phyloP scores from a whole-genome alignment of 2,113 vertebrate species.

The Tragelaphus imberbis region DNA sequence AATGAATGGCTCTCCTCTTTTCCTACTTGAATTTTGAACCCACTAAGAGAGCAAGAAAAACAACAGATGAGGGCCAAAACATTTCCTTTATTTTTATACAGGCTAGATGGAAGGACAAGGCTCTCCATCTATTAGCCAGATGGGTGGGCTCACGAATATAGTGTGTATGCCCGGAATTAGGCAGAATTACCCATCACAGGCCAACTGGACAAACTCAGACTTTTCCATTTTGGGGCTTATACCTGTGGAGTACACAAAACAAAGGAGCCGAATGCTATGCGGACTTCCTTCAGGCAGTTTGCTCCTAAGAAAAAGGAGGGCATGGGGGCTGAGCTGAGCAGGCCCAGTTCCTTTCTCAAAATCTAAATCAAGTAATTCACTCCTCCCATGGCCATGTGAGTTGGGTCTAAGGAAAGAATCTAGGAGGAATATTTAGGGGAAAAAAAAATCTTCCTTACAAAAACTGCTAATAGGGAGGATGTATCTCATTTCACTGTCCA shows the following conservation, averaged over 20 bases:
- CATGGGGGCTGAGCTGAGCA: not conserved
- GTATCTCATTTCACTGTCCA: not conserved
- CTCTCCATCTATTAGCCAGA: not conserved
- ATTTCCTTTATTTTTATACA: not conserved
- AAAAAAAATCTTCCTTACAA: not conserved
- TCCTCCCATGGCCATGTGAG: not conserved
- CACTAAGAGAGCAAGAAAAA: not conserved
- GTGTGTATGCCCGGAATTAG: not conserved
- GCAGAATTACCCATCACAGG: not conserved
- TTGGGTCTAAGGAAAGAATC: not conserved
- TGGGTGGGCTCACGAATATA: not conserved
- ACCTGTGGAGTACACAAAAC: not conserved
- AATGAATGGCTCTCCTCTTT: not conserved
- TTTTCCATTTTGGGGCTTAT: not conserved
- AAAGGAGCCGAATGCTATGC: accelerated
- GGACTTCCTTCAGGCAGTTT: not conserved
- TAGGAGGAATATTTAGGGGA: not conserved
- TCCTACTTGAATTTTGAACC: not conserved
- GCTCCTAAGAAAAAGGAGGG: not conserved
- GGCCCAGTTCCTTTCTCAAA: not conserved
- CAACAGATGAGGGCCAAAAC: not conserved
- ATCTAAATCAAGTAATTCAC: not conserved
- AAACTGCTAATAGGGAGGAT: not conserved
- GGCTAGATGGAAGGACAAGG: not conserved
- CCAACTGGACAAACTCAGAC: not conserved